Evolutionary conservation across 2,888 invertebrate genomes (phyloP).

Genomic region (Clepsis dumicolana): DNA sequence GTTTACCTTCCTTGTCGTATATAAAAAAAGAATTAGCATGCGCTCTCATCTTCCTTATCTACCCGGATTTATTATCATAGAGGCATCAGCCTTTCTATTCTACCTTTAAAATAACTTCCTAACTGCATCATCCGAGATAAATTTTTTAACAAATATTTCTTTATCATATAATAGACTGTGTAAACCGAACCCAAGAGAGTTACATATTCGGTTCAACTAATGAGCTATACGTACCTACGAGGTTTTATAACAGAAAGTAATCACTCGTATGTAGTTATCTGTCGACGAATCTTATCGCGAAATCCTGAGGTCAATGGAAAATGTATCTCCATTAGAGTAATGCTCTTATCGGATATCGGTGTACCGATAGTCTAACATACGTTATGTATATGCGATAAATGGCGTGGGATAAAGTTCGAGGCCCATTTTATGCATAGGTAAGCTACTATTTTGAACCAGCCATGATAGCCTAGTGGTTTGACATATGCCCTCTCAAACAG

Average conservation of each 20-base stretch:
- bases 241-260: neutral
- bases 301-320: constrained; percentile 26
- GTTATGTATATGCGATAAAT: constrained; percentile 1
- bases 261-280: neutral
- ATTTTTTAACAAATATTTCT: constrained; percentile 9
- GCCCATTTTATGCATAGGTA: too few species aligned
- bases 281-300: constrained; percentile 20
- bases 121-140: constrained; percentile 1
- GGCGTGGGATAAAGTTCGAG: neutral
- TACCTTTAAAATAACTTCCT: neutral
- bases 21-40: too few species aligned
- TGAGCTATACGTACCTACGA: too few species aligned
- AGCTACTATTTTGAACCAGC: too few species aligned
- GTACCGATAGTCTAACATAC: constrained; percentile 3
- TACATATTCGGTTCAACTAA: neutral
- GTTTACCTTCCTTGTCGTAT: too few species aligned
- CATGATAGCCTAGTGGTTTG: too few species aligned
- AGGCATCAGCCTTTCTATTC: neutral
- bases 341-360: constrained; percentile 30
- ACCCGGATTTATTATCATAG: neutral
- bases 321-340: constrained; percentile 30
- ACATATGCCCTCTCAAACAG: too few species aligned
- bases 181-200: neutral
- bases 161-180: neutral
- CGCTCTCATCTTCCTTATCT: neutral